These are phyloP conservation scores for Gnathonemus longibarbis DNA, from an alignment of 2,113 vertebrate species.

Conservation along the genomic window DNA sequence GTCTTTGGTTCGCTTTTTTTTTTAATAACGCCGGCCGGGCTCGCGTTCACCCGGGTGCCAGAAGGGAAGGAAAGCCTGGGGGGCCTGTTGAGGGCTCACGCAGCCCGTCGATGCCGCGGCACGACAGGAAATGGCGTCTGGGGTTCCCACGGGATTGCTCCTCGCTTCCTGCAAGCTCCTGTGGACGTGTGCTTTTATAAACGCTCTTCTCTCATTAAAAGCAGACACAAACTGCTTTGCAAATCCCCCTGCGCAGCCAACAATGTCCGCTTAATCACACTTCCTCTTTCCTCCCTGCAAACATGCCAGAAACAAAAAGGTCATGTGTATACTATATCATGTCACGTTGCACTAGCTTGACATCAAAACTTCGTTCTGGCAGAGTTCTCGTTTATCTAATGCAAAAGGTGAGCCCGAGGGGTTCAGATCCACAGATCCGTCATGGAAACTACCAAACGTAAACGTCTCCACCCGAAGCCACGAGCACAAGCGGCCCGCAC, in stretches of 20 bases:
- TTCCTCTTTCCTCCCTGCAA: not conserved
- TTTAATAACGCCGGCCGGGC: not conserved
- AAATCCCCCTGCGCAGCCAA: not conserved
- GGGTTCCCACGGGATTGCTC: slow-evolving; percentile 17
- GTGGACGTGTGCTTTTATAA: slow-evolving; percentile 26
- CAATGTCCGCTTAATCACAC: not conserved
- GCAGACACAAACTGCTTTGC: not conserved
- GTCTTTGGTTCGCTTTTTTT: not conserved
- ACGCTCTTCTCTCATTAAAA: not conserved
- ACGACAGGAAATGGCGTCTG: slow-evolving; percentile 31
- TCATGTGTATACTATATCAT: not conserved
- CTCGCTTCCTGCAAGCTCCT: slow-evolving; percentile 24
- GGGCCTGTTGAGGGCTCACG: slow-evolving; percentile 34
- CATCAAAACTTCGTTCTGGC: not conserved
- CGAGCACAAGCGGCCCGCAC: not conserved
- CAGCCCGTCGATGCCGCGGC: slow-evolving; percentile 24
- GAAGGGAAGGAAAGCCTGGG: slow-evolving; percentile 21
- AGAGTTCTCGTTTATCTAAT: not conserved
- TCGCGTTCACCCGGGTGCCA: not conserved
- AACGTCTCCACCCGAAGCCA: not conserved
- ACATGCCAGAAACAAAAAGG: not conserved
- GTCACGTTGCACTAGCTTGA: not conserved
- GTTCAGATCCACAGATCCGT: not conserved
- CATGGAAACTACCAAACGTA: not conserved
- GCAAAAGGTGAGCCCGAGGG: not conserved